Evolutionary conservation across 1,140 invertebrate genomes (phyloP).

Genomic region (Calephelis virginiensis): DNA sequence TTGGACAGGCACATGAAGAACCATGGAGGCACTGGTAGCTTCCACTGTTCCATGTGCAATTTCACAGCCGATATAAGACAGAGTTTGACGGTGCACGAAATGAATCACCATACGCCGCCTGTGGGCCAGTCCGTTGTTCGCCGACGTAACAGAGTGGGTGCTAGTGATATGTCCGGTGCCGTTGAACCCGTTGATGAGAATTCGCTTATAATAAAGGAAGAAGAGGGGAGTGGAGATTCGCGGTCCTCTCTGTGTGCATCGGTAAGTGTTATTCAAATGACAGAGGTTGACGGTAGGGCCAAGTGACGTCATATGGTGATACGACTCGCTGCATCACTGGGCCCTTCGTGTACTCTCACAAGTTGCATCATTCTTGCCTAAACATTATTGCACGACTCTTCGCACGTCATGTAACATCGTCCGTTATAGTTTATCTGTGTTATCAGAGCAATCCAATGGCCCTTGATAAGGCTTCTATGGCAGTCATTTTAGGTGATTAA

Average conservation of each 20-base stretch:
- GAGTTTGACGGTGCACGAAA: constrained; percentile 94
- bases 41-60: constrained; percentile 92
- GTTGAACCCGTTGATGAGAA: constrained; percentile 36
- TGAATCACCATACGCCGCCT: constrained; percentile 91
- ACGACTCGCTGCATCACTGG: constrained; percentile 43
- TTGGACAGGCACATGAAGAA: constrained; percentile 95
- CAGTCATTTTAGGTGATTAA: not conserved
- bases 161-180: constrained; percentile 78
- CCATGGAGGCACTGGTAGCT: constrained; percentile 89
- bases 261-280: constrained; percentile 57
- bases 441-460: not conserved
- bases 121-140: constrained; percentile 79
- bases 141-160: constrained; percentile 84
- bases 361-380: constrained; percentile 43
- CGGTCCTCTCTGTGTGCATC: constrained; percentile 60
- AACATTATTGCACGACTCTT: constrained; percentile 38
- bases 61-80: constrained; percentile 96
- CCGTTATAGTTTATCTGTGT: not conserved
- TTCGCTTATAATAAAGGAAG: constrained; percentile 56
- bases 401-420: not conserved
- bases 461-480: not conserved
- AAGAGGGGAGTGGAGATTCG: constrained; percentile 70
- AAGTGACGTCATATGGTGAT: constrained; percentile 60
- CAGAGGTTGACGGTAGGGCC: constrained; percentile 43
- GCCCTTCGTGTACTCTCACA: constrained; percentile 45